Percentiles rank a stretch among this genome's conserved stretches.
These are phyloP conservation scores for Drosophila demipolita DNA, from an alignment of 2,888 invertebrate species.

Conservation along the genomic window DNA sequence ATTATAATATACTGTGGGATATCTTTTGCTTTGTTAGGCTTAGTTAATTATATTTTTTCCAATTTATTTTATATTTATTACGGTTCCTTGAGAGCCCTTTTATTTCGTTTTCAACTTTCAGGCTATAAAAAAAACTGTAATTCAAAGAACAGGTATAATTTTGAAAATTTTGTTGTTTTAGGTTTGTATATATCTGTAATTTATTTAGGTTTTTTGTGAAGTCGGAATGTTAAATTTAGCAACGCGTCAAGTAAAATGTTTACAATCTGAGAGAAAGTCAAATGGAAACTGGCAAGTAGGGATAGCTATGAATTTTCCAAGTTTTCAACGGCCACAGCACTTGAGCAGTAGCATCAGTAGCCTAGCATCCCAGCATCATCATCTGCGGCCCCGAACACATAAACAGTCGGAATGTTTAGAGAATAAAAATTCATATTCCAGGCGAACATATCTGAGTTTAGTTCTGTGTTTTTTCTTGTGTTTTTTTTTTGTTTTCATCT, in stretches of 20 bases:
- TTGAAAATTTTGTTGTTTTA: constrained; percentile 31
- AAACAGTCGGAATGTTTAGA: constrained; percentile 75
- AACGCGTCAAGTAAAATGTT: constrained; percentile 80
- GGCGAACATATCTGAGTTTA: constrained; percentile 38
- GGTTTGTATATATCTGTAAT: constrained; percentile 71
- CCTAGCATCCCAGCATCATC: constrained; percentile 17
- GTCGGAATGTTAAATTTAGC: constrained; percentile 72
- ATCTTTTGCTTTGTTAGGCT: not conserved
- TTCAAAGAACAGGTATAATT: constrained; percentile 55
- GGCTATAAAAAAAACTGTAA: constrained; percentile 51
- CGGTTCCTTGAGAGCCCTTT: not conserved
- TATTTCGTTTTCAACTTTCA: constrained; percentile 19
- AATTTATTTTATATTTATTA: not conserved
- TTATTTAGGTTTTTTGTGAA: constrained; percentile 67
- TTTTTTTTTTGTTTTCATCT: constrained; percentile 1
- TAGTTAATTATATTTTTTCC: not conserved
- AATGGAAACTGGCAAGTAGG: constrained; percentile 52
- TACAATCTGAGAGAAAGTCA: constrained; percentile 80
- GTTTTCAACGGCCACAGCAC: constrained; percentile 47
- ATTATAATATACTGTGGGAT: not conserved
- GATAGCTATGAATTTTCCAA: constrained; percentile 50
- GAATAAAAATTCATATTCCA: constrained; percentile 64
- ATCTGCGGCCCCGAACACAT: constrained; percentile 55
- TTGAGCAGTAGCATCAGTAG: constrained; percentile 48
- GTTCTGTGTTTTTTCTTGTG: constrained; percentile 1